phyloP scores from a whole-genome alignment of 1,140 invertebrate genomes.

The Zophobas morio region DNA sequence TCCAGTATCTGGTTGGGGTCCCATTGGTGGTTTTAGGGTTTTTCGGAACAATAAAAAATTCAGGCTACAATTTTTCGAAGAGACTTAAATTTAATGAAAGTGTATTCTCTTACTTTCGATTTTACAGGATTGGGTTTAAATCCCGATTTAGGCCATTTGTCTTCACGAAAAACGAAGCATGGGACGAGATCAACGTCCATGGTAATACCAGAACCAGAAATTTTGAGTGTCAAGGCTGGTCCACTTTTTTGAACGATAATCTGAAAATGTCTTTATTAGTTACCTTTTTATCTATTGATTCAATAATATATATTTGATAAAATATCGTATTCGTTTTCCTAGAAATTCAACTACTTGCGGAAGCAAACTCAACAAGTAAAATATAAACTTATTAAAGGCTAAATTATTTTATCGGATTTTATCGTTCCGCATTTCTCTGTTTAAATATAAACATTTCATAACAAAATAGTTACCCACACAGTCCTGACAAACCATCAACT shows the following conservation, averaged over 20 bases:
- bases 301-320: no score
- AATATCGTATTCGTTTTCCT: no score
- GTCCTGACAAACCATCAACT: no score
- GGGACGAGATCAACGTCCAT: slow-evolving; percentile 64
- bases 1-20: background rate
- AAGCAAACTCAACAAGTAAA: no score
- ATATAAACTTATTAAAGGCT: no score
- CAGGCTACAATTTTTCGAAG: slow-evolving; percentile 41
- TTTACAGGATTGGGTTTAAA: slow-evolving; percentile 50
- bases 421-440: no score
- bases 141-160: slow-evolving; percentile 57
- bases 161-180: slow-evolving; percentile 59
- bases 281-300: no score
- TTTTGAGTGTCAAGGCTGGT: slow-evolving; percentile 63
- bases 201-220: slow-evolving; percentile 50
- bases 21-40: background rate
- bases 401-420: no score
- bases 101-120: slow-evolving; percentile 36
- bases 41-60: background rate
- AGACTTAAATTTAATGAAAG: background rate
- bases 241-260: slow-evolving; percentile 50
- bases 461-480: background rate
- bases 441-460: no score
- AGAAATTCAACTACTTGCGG: no score
- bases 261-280: slow-evolving; percentile 15